A percentile compares a stretch with the other conserved stretches of the same genome.
Conservation (phyloP, 1,140 invertebrate species). For the Hyphantria cunea region DNA sequence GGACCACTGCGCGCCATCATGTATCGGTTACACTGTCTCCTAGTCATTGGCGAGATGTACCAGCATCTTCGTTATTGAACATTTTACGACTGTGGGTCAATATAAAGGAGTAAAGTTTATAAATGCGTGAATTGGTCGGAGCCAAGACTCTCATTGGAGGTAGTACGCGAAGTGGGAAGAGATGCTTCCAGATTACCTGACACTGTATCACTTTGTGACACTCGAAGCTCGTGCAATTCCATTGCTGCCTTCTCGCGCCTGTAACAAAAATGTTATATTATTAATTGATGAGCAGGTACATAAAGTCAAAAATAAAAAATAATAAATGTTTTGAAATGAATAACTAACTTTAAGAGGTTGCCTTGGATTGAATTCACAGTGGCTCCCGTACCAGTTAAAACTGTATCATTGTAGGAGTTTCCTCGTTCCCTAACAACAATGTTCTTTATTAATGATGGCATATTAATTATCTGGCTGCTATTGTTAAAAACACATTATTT, state of each 20-base stretch:
- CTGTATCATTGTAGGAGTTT: constrained; percentile 7
- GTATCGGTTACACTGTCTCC: too few relatives aligned
- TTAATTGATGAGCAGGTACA: background rate
- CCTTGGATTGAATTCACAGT: background rate
- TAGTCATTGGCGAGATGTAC: too few relatives aligned
- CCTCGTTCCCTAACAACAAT: constrained; percentile 7
- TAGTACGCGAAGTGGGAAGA: constrained; percentile 50
- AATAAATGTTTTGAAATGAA: background rate
- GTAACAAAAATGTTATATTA: constrained; percentile 42
- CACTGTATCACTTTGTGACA: constrained; percentile 77
- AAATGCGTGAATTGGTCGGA: constrained; percentile 70
- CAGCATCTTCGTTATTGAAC: too few relatives aligned
- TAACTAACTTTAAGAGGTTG: constrained; percentile 1
- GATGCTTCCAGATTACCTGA: constrained; percentile 77
- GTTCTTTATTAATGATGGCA: constrained; percentile 10
- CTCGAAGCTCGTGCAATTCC: constrained; percentile 73
- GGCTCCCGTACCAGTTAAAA: background rate
- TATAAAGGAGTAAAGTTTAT: constrained; percentile 40
- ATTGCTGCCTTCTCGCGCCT: constrained; percentile 82
- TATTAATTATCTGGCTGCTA: constrained; percentile 13
- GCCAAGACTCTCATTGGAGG: constrained; percentile 60
- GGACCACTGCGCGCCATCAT: too few relatives aligned
- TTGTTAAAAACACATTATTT: too few relatives aligned
- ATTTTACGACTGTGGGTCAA: constrained; percentile 8
- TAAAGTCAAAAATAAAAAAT: background rate